These are phyloP conservation scores for Nyctereutes procyonoides DNA, from an alignment of 2,113 vertebrate genomes.

Conservation along the genomic window DNA sequence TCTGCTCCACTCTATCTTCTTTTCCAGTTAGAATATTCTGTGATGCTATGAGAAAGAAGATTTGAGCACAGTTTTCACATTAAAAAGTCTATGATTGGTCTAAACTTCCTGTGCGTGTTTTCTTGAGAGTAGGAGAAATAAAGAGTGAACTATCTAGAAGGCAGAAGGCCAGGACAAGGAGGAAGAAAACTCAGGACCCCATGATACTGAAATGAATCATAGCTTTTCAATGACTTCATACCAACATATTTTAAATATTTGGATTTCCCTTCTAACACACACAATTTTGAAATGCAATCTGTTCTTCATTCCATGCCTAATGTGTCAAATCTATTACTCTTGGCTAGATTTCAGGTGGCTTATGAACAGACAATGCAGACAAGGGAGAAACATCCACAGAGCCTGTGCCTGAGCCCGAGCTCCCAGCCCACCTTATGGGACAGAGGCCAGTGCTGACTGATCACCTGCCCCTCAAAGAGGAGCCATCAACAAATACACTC, in stretches of 20 bases:
- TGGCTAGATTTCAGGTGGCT: neutral
- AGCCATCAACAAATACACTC: neutral
- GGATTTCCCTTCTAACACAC: conserved; percentile 4
- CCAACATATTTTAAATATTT: neutral
- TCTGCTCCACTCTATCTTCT: neutral
- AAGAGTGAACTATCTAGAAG: neutral
- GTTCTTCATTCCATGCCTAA: neutral
- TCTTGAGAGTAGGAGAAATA: neutral
- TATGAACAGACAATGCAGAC: neutral
- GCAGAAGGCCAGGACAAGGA: neutral
- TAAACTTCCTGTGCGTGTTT: neutral
- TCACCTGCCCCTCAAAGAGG: rapidly evolving
- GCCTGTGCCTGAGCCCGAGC: neutral
- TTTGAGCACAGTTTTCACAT: neutral
- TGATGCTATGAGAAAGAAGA: neutral
- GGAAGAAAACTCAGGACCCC: neutral
- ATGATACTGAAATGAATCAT: neutral
- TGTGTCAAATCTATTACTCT: neutral
- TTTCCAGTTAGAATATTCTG: neutral
- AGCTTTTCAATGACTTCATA: neutral
- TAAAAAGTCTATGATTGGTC: neutral
- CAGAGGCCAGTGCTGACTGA: rapidly evolving
- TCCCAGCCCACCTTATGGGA: rapidly evolving
- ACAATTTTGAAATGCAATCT: neutral
- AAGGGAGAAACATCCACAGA: neutral